A percentile compares a stretch with the other conserved stretches of the same genome.
phyloP scores from a whole-genome alignment of 1,140 invertebrate species.

The Drosophila tropicalis region DNA sequence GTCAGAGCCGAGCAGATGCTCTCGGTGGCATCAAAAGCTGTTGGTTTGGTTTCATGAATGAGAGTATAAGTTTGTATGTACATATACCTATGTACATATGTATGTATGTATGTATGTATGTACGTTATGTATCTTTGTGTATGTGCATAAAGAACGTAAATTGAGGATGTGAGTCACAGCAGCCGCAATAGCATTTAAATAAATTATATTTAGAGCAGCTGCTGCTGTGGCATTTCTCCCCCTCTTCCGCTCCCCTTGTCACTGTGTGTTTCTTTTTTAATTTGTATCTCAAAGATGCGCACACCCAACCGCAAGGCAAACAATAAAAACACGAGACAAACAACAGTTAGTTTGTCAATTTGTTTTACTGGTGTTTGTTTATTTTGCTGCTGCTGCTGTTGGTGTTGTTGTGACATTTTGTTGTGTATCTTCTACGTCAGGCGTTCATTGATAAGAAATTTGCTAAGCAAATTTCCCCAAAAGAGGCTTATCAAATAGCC shows the following conservation, averaged over 20 bases:
- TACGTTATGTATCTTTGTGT: neutral
- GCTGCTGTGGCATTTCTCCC: constrained; percentile 9
- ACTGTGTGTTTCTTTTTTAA: constrained; percentile 14
- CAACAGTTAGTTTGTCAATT: constrained; percentile 15
- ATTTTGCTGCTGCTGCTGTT: neutral
- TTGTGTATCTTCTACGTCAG: constrained; percentile 14
- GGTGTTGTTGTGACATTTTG: neutral
- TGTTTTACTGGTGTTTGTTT: constrained; percentile 15
- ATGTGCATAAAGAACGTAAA: constrained; percentile 35
- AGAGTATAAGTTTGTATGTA: too few species aligned
- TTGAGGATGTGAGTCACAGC: constrained; percentile 56
- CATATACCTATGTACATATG: neutral
- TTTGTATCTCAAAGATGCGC: constrained; percentile 49
- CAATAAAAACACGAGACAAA: constrained; percentile 14
- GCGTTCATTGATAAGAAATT: constrained; percentile 10
- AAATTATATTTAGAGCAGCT: constrained; percentile 50
- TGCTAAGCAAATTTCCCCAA: constrained; percentile 10
- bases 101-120: too few species aligned
- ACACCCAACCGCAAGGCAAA: constrained; percentile 23
- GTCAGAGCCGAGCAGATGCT: too few species aligned
- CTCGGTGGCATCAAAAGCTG: neutral
- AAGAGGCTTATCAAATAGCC: constrained; percentile 1
- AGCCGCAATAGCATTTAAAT: constrained; percentile 38
- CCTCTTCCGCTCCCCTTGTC: neutral
- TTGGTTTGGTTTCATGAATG: constrained; percentile 30